phyloP scores from a whole-genome alignment of 2,113 vertebrate genomes.

The Benitochromis conjunctus region DNA sequence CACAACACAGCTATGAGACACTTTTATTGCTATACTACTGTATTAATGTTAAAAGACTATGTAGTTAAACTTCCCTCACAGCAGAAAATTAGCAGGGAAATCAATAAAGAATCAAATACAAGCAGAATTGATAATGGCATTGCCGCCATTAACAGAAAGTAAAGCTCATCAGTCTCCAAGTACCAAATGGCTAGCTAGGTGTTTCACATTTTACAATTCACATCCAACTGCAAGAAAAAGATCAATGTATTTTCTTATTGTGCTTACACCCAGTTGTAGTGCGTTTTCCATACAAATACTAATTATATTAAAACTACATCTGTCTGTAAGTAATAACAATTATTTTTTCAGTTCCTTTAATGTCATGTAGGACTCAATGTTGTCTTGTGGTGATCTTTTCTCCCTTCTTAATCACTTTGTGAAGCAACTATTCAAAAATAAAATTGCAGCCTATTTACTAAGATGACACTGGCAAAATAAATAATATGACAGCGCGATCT shows the following conservation, averaged over 20 bases:
- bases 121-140: not conserved
- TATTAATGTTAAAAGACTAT: not conserved
- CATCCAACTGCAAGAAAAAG: not conserved
- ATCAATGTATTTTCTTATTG: not conserved
- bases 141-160: not conserved
- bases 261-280: not conserved
- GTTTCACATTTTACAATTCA: not conserved
- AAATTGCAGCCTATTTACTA: not conserved
- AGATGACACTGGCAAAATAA: not conserved
- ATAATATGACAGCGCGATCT: not conserved
- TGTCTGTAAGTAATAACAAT: not conserved
- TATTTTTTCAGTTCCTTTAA: not conserved
- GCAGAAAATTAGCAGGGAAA: not conserved
- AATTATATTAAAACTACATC: not conserved
- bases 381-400: not conserved
- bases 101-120: not conserved
- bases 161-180: not conserved
- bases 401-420: not conserved
- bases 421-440: not conserved
- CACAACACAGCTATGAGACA: not conserved
- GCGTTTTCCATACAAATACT: not conserved
- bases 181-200: not conserved
- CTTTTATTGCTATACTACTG: not conserved
- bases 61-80: not conserved
- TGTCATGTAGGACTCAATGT: not conserved